phyloP scores from a whole-genome alignment of 2,113 vertebrate species.

The Corythaeola cristata region DNA sequence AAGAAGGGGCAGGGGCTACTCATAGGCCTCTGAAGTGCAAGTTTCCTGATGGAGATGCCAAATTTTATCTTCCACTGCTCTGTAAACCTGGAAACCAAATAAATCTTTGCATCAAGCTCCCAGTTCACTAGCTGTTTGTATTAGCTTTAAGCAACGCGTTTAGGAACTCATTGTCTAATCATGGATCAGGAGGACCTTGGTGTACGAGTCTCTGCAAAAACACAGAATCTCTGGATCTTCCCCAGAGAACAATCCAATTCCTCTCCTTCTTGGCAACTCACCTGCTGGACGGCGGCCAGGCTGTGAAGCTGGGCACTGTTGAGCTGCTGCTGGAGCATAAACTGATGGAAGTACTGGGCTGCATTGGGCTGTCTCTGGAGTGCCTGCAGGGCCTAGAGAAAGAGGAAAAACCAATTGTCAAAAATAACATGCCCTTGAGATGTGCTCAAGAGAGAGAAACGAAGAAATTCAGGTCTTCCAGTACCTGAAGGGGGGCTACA shows the following conservation, averaged over 20 bases:
- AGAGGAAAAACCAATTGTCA: neutral
- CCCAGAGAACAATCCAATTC: neutral
- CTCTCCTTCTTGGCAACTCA: conserved; percentile 64
- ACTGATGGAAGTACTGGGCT: conserved; percentile 97
- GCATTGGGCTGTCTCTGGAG: conserved; percentile 96
- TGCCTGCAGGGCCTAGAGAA: conserved; percentile 89
- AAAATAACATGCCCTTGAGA: neutral
- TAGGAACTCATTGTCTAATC: neutral
- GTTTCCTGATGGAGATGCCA: neutral
- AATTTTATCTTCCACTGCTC: neutral
- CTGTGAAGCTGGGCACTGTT: conserved; percentile 94
- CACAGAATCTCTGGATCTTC: neutral
- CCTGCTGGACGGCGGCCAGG: conserved; percentile 97
- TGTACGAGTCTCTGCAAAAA: neutral
- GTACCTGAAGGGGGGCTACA: too few relatives aligned
- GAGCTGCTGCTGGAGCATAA: conserved; percentile 98
- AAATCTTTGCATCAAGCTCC: neutral
- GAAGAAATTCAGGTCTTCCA: neutral
- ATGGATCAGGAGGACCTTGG: neutral
- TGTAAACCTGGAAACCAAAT: neutral
- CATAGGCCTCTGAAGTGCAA: neutral
- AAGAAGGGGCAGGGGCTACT: neutral
- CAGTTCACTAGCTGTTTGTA: neutral
- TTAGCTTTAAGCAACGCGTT: neutral
- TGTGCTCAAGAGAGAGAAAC: neutral